These are phyloP conservation scores for Agrotis puta DNA, from an alignment of 2,888 invertebrate species.

Conservation along the genomic window DNA sequence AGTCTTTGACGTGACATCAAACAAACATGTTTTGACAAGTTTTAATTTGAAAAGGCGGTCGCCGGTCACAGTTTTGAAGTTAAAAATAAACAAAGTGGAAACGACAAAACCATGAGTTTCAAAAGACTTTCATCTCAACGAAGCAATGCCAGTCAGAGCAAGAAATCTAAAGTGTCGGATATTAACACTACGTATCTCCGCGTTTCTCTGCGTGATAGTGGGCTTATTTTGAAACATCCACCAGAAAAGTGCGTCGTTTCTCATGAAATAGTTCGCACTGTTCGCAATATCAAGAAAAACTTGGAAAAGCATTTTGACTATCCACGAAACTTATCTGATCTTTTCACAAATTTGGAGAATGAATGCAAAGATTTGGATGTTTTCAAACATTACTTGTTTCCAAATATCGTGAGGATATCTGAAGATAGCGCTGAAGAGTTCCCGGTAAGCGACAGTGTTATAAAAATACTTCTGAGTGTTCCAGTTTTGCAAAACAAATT, in stretches of 20 bases:
- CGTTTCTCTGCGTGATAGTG: slow-evolving; percentile 78
- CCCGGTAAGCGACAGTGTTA: slow-evolving; percentile 90
- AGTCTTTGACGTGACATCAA: too few species aligned
- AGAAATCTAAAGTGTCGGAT: slow-evolving; percentile 72
- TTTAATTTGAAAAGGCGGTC: slow-evolving; percentile 15
- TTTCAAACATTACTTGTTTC: slow-evolving; percentile 82
- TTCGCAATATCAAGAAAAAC: slow-evolving; percentile 81
- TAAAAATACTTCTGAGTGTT: slow-evolving; percentile 92
- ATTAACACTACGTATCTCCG: slow-evolving; percentile 72
- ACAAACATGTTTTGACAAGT: slow-evolving; percentile 42
- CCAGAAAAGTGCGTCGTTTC: slow-evolving; percentile 79
- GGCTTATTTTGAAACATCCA: slow-evolving; percentile 77
- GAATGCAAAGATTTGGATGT: slow-evolving; percentile 71
- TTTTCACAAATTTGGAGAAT: slow-evolving; percentile 78
- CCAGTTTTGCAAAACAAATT: slow-evolving; percentile 91
- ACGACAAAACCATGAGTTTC: slow-evolving; percentile 61
- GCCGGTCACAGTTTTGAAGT: not conserved
- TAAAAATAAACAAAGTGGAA: not conserved
- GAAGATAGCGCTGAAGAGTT: slow-evolving; percentile 77
- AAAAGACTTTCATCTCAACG: slow-evolving; percentile 73
- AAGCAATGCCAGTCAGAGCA: slow-evolving; percentile 67
- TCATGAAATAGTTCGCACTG: slow-evolving; percentile 86
- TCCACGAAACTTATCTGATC: slow-evolving; percentile 90
- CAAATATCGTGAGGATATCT: slow-evolving; percentile 79
- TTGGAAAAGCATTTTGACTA: slow-evolving; percentile 85